phyloP scores from a whole-genome alignment of 2,888 invertebrate species.

The Drosophila neotestacea region DNA sequence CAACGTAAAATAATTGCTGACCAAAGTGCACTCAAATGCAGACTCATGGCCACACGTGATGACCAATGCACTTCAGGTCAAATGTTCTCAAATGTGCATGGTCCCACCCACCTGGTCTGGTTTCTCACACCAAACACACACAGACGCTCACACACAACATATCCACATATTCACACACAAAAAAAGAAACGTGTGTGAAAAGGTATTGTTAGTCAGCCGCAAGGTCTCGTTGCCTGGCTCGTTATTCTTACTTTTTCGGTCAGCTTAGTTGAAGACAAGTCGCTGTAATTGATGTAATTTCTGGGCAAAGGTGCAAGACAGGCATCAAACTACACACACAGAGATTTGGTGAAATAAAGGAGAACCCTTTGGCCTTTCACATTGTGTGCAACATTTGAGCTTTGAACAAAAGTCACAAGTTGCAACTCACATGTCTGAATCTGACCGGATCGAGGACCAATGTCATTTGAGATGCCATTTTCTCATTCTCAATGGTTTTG shows the following conservation, averaged over 20 bases:
- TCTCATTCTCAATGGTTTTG: constrained; percentile 9
- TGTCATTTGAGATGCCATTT: constrained; percentile 37
- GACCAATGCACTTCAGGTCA: constrained; percentile 81
- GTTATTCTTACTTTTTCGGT: constrained; percentile 79
- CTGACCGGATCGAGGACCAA: constrained; percentile 16
- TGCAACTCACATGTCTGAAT: constrained; percentile 43
- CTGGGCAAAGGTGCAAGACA: constrained; percentile 65
- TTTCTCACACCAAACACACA: constrained; percentile 7
- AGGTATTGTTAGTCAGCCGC: constrained; percentile 58
- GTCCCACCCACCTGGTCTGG: constrained; percentile 20
- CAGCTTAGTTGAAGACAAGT: constrained; percentile 72
- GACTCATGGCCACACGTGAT: constrained; percentile 80
- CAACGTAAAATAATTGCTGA: constrained; percentile 83
- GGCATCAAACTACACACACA: constrained; percentile 70
- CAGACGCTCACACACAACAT: constrained; percentile 1
- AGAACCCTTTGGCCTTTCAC: constrained; percentile 31
- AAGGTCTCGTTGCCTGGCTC: constrained; percentile 59
- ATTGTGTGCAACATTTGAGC: constrained; percentile 46
- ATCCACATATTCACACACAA: constrained; percentile 12
- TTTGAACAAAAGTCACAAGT: constrained; percentile 39
- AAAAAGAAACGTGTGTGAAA: constrained; percentile 28
- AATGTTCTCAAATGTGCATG: constrained; percentile 63
- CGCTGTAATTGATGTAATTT: constrained; percentile 78
- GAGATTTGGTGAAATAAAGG: constrained; percentile 14
- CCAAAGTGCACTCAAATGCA: constrained; percentile 81